phyloP scores from a whole-genome alignment of 2,888 invertebrate species.

The Leptarthrus brevirostris region DNA sequence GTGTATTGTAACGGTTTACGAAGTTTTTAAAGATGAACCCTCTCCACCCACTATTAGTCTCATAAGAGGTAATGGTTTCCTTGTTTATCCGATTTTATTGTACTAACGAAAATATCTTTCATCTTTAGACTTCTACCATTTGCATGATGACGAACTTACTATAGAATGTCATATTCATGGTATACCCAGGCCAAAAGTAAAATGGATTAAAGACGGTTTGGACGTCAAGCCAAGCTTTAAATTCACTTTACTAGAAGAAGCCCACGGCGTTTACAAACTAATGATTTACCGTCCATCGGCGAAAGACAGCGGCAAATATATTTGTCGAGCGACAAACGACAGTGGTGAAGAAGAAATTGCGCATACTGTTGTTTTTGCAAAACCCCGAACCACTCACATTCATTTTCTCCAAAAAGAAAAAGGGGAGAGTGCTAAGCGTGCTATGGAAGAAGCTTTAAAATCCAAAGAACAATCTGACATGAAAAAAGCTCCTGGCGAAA shows the following conservation, averaged over 20 bases:
- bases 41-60: slow-evolving; percentile 81
- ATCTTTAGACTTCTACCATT: slow-evolving; percentile 64
- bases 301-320: slow-evolving; percentile 75
- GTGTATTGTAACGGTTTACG: slow-evolving; percentile 81
- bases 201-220: slow-evolving; percentile 64
- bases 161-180: slow-evolving; percentile 69
- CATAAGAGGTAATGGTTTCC: slow-evolving; percentile 69
- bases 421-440: slow-evolving; percentile 62
- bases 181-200: slow-evolving; percentile 64
- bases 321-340: slow-evolving; percentile 77
- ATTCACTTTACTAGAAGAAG: slow-evolving; percentile 65
- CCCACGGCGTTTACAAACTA: slow-evolving; percentile 69
- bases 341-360: slow-evolving; percentile 71
- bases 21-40: slow-evolving; percentile 77
- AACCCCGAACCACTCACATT: slow-evolving; percentile 68
- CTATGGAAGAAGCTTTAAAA: slow-evolving; percentile 65
- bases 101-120: neutral
- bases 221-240: slow-evolving; percentile 64
- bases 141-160: slow-evolving; percentile 72
- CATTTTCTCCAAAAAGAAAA: slow-evolving; percentile 64
- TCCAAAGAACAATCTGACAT: slow-evolving; percentile 65
- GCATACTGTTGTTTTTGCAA: slow-evolving; percentile 69
- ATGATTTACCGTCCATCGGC: slow-evolving; percentile 70
- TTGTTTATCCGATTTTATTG: too few species aligned
- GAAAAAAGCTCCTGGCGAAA: slow-evolving; percentile 59